Conservation (phyloP, 2,797 vertebrate species). For the Mallotus villosus region DNA sequence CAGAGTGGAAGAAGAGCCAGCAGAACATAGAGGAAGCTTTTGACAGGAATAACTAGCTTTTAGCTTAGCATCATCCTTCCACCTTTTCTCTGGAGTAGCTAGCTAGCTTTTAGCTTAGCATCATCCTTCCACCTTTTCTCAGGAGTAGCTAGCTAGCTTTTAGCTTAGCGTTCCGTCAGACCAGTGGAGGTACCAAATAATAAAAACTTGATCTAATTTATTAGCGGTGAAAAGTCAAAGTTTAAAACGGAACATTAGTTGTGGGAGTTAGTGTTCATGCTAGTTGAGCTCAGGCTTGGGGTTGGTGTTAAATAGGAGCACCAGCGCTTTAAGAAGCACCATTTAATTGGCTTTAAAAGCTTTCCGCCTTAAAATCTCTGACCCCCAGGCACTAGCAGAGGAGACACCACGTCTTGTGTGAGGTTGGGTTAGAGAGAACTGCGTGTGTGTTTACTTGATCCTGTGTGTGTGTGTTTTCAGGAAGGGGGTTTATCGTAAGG, state of each 20-base stretch:
- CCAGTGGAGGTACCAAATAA: conserved; percentile 30
- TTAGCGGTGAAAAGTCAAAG: conserved; percentile 43
- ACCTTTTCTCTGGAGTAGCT: no score
- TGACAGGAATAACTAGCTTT: neutral
- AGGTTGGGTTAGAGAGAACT: conserved; percentile 65
- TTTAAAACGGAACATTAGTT: conserved; percentile 54
- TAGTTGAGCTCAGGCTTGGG: conserved; percentile 54
- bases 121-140: neutral
- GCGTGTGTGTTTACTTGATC: conserved; percentile 69
- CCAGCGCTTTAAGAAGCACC: conserved; percentile 77
- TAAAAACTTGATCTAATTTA: conserved; percentile 38
- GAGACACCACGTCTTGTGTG: conserved; percentile 72
- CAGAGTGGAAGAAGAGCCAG: no score
- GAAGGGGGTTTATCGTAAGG: neutral
- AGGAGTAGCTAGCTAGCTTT: neutral
- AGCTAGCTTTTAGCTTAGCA: neutral
- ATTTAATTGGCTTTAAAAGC: conserved; percentile 86
- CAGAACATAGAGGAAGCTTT: no score
- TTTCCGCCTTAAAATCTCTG: conserved; percentile 80
- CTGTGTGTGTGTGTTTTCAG: conserved; percentile 64
- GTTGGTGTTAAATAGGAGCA: conserved; percentile 76
- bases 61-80: neutral
- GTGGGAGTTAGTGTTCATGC: conserved; percentile 53
- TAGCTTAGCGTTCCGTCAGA: neutral
- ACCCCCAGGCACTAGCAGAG: conserved; percentile 71